A percentile compares a stretch with the other conserved stretches of the same genome.
Conservation (phyloP, 2,888 invertebrate genomes). For the Anaspis maculata region DNA sequence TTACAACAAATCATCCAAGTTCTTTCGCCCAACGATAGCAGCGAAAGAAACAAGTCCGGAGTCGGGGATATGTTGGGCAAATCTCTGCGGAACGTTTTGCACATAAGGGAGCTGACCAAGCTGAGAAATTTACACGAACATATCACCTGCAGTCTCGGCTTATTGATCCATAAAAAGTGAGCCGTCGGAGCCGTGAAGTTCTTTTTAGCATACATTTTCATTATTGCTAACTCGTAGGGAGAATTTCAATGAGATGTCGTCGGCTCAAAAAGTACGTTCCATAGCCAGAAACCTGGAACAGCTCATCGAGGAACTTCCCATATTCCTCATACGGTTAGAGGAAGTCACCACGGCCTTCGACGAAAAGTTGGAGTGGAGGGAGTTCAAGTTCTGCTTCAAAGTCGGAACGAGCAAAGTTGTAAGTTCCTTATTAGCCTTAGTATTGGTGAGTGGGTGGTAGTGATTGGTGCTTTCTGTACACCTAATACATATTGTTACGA, state of each 20-base stretch:
- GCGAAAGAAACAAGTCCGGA: constrained; percentile 21
- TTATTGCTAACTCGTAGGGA: constrained; percentile 41
- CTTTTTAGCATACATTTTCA: constrained; percentile 1
- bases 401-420: constrained; percentile 59
- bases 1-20: constrained; percentile 53
- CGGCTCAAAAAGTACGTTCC: constrained; percentile 51
- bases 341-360: constrained; percentile 54
- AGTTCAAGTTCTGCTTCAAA: constrained; percentile 56
- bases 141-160: constrained; percentile 45
- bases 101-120: constrained; percentile 49
- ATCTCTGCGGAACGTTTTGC: constrained; percentile 39
- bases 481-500: too few species aligned
- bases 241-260: constrained; percentile 53
- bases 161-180: constrained; percentile 45
- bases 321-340: constrained; percentile 52
- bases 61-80: constrained; percentile 31
- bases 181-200: neutral
- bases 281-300: constrained; percentile 55
- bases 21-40: constrained; percentile 26
- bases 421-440: constrained; percentile 31
- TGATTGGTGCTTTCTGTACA: too few species aligned
- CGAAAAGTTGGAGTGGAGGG: constrained; percentile 53
- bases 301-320: constrained; percentile 54
- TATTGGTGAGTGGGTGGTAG: neutral
- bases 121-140: constrained; percentile 49